Evolutionary conservation across 2,888 invertebrate species (phyloP).

Genomic region (Caradrina clavipalpis): DNA sequence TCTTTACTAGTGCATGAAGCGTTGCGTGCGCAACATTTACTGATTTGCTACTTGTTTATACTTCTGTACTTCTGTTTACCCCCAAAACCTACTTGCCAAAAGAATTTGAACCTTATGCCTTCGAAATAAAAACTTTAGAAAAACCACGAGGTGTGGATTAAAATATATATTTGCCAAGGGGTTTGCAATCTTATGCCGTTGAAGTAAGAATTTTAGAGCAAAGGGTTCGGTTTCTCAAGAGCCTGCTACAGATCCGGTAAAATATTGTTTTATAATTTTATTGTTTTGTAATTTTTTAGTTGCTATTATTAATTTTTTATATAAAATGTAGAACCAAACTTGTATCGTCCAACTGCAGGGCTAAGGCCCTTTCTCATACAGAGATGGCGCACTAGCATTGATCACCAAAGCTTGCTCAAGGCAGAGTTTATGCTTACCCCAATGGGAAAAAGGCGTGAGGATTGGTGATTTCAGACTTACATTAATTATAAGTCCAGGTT

Average conservation of each 20-base stretch:
- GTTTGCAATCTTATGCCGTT: neutral
- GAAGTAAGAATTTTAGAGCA: neutral
- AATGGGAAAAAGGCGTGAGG: too few species aligned
- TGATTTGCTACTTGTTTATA: slow-evolving; percentile 65
- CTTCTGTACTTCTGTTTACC: slow-evolving; percentile 55
- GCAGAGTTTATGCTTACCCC: too few species aligned
- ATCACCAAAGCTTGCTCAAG: too few species aligned
- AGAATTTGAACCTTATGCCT: slow-evolving; percentile 39
- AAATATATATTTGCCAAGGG: neutral
- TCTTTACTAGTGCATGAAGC: slow-evolving; percentile 80
- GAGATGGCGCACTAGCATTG: too few species aligned
- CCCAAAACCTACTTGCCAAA: slow-evolving; percentile 24
- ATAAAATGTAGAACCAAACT: too few species aligned
- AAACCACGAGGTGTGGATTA: neutral
- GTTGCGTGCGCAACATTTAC: slow-evolving; percentile 75
- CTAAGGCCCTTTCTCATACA: too few species aligned
- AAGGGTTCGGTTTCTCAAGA: slow-evolving; percentile 8
- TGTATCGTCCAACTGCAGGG: too few species aligned
- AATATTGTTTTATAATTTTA: slow-evolving; percentile 20
- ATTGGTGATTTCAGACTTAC: too few species aligned
- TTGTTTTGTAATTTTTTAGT: slow-evolving; percentile 17
- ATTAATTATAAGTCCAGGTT: too few species aligned
- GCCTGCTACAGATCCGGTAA: slow-evolving; percentile 31
- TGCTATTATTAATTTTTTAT: neutral
- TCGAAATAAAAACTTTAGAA: too few species aligned